A percentile compares a stretch with the other conserved stretches of the same genome.
Conservation (phyloP, 2,797 vertebrate genomes). For the Kryptolebias ocellatus region DNA sequence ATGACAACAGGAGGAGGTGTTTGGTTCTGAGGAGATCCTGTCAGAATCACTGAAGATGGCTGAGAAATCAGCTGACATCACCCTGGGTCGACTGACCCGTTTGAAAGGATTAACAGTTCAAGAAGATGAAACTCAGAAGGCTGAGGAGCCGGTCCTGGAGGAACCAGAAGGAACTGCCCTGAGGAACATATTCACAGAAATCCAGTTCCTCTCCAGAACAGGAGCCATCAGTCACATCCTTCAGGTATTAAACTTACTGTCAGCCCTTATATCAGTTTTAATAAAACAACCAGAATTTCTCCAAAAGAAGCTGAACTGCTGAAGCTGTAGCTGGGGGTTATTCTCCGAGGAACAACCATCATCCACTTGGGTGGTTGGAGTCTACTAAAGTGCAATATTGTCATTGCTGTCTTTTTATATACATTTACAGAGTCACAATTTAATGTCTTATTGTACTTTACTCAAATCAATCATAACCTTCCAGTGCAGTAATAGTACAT, state of each 20-base stretch:
- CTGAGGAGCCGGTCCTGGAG: conserved; percentile 22
- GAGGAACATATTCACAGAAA: conserved; percentile 63
- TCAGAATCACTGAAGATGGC: background rate
- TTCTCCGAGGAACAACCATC: no score
- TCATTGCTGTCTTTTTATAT: no score
- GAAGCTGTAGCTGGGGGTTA: no score
- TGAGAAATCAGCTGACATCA: conserved; percentile 10
- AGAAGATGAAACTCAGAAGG: background rate
- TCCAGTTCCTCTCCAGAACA: conserved; percentile 50
- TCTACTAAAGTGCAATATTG: no score
- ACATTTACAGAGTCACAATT: no score
- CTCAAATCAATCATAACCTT: no score
- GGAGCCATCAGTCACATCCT: conserved; percentile 50
- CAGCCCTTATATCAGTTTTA: background rate
- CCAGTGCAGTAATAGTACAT: no score
- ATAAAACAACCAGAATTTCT: no score
- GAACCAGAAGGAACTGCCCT: conserved; percentile 47
- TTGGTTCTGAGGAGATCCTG: background rate
- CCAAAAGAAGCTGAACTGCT: no score
- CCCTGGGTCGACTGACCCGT: background rate
- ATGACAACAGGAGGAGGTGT: conserved; percentile 15
- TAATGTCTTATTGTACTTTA: no score
- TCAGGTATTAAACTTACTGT: conserved; percentile 61
- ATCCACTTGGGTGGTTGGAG: no score
- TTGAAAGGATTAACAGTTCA: background rate